Conservation (phyloP, 2,888 invertebrate species). For the Stenolophus ochropezus region DNA sequence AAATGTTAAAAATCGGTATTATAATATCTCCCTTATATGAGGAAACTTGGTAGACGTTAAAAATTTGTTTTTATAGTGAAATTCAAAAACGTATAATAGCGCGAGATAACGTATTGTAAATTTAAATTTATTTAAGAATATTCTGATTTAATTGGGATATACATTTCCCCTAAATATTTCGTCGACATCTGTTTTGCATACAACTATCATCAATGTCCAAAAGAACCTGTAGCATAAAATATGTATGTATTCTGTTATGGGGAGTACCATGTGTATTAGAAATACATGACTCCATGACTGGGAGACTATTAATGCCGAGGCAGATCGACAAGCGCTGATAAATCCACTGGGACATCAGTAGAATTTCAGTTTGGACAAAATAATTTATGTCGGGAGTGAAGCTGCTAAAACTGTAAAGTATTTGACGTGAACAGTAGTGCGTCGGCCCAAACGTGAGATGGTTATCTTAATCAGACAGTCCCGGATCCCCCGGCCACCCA, state of each 20-base stretch:
- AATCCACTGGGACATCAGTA: conserved; percentile 22
- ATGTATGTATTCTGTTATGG: not conserved
- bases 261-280: conserved; percentile 7
- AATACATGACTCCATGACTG: not conserved
- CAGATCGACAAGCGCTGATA: conserved; percentile 26
- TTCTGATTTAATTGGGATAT: not conserved
- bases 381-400: conserved; percentile 44
- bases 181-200: not conserved
- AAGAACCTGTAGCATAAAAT: not conserved
- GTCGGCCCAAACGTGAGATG: conserved; percentile 50
- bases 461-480: conserved; percentile 53
- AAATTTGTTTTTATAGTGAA: no score
- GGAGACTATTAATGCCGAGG: conserved; percentile 1
- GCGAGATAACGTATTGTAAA: no score
- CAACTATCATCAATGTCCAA: not conserved
- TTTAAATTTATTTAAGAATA: no score
- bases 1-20: no score
- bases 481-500: conserved; percentile 49
- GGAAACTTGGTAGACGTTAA: no score
- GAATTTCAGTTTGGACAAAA: conserved; percentile 24
- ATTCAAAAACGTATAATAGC: no score
- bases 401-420: conserved; percentile 47
- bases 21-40: no score
- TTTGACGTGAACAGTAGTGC: conserved; percentile 38
- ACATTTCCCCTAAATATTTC: not conserved